Base-by-base conservation (phyloP, 35 echinoderm and acorn worm genomes). In the Ophioderma brevispina region DNA sequence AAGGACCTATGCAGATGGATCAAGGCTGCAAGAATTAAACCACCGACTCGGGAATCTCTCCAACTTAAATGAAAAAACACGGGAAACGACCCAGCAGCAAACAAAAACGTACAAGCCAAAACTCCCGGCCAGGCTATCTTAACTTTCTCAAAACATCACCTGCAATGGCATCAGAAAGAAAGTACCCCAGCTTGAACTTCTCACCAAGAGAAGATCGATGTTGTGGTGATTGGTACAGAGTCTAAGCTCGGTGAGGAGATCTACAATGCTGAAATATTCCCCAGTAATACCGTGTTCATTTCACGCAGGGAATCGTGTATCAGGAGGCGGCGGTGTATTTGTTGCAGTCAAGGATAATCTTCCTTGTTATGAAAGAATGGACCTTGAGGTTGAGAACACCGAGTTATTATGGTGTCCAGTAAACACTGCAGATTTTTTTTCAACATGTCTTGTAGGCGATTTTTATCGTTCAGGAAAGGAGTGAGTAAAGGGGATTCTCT, bases 261-360 rank as follows among this genome's bases (percentile, higher is more conserved):
- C 78, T 39, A 80, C 34, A 80, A 35, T 80, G 78, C 78, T 33
- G 78, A 80, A 36, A 13, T 80, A 5, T 80, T 80, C 31, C 78
- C 78, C 17, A 80, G 38, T 13, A 39, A 80, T 80, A 10, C 32
- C 32, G 78, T 80, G 78, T n/a, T n/a, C n/a, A n/a, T 80, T 13
- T 80, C 36, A 5, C 78, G 78, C 13, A 36, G 38, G 17, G 34
- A n/a, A 80, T 31, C 78, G 78, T 25, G 25, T 13, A 34, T 37
- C 78, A 11, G 78, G 78, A 5, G 78, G 78, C 6, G 78, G 78
- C 2, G 78, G 78, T 11, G 78, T 80, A 5, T 80, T 80, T 33
- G 36, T 80, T 35, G 78, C 78, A 80, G 78, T 80, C 13, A 80
- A 80, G n/a, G 38, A 80, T 5, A 80, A 80, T 25, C 33, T 80